Evolutionary conservation across 2,888 invertebrate genomes (phyloP), one percentile per base, ranked within the genome.

Genomic region (Lydus trimaculatus): DNA sequence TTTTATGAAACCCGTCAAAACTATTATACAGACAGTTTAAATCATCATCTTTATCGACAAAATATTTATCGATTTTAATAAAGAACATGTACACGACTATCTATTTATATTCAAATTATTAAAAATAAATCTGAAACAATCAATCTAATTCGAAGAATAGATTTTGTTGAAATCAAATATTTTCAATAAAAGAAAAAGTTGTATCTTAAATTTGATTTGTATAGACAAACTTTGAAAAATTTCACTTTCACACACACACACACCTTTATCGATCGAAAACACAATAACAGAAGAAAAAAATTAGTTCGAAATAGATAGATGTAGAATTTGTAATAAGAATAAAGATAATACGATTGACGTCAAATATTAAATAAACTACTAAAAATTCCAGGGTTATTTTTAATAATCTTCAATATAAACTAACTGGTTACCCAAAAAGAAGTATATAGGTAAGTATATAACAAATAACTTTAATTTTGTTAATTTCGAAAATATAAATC

Each of bases 301-400:
- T n/a, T n/a, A n/a, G 17, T 43, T 43, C n/a, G 43, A 43, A 43
- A 43, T 43, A 43, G 43, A 43, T 17, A 36, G 15, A 15, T 36
- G 36, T 36, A 11, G 15, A 13, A n/a, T 1, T 43, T 17, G n/a
- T 43, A 17, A n/a, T 13, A 17, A n/a, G 36, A 52, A 52, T 23
- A 52, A 8, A 52, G 48, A 43, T 43, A 43, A 43, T 17, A n/a
- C 8, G 43, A 52, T 52, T 52, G 48, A 23, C 48, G 48, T 52
- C 48, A 52, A 52, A 52, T 43, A 43, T 17, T 43, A 43, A 43
- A 43, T 17, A 43, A 43, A 43, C 43, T 23, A 52, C 48, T 52
- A 52, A 52, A 52, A 52, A 52, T 52, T 52, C 23, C 48, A 52
- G 48, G n/a, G 20, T 52, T 52, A 52, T 52, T 52, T 48, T 23